phyloP scores from a whole-genome alignment of 1,140 invertebrate genomes.

The Mizuhopecten yessoensis region DNA sequence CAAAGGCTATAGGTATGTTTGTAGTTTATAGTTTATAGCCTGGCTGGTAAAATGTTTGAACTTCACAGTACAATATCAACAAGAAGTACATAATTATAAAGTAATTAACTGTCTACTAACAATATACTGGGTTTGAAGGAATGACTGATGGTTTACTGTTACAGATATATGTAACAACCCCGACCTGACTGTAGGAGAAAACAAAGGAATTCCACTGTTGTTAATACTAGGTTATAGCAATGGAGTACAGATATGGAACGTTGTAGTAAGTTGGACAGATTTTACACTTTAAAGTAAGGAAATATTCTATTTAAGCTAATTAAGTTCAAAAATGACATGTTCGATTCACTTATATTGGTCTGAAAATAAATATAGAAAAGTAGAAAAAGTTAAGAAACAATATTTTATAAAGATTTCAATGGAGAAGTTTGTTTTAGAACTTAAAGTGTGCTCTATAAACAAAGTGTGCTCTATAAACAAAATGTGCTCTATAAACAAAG shows the following conservation, averaged over 20 bases:
- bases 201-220: slow-evolving; percentile 90
- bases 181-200: slow-evolving; percentile 81
- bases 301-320: neutral
- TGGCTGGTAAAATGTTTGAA: too few species aligned
- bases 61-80: too few species aligned
- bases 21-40: too few species aligned
- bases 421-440: too few species aligned
- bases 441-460: too few species aligned
- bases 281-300: neutral
- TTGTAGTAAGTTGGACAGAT: slow-evolving; percentile 84
- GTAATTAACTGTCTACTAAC: too few species aligned
- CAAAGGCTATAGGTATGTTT: too few species aligned
- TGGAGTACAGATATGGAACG: slow-evolving; percentile 88
- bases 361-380: neutral
- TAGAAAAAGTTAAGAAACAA: neutral
- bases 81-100: too few species aligned
- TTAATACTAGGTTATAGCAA: slow-evolving; percentile 93
- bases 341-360: neutral
- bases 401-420: neutral
- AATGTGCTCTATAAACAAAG: too few species aligned
- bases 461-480: too few species aligned
- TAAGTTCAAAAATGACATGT: neutral
- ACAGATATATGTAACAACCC: slow-evolving; percentile 83
- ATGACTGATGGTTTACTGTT: slow-evolving; percentile 79
- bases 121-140: too few species aligned